Conservation (phyloP, 2,797 vertebrate species). For the Danionella dracula region DNA sequence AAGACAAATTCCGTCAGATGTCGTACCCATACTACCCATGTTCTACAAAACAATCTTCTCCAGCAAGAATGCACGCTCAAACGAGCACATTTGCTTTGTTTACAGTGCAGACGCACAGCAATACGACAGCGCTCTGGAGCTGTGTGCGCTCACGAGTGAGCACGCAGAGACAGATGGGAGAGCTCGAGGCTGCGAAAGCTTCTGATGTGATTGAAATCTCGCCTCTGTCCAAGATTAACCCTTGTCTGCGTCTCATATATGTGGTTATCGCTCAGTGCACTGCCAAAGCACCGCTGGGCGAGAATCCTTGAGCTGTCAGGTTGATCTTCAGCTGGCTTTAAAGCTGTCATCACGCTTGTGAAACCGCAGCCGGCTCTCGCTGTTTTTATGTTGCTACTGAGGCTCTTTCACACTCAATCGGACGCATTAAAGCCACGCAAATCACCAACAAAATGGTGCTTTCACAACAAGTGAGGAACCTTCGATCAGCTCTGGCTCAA, state of each 20-base stretch:
- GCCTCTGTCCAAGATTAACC: conserved; percentile 25
- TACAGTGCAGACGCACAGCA: background rate
- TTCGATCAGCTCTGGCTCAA: background rate
- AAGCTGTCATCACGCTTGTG: background rate
- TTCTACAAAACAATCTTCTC: too few species aligned
- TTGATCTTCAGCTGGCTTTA: conserved; percentile 1
- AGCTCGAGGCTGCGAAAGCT: conserved; percentile 10
- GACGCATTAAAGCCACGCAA: background rate
- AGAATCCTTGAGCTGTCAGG: conserved; percentile 18
- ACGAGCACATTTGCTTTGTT: too few species aligned
- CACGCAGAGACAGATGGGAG: background rate
- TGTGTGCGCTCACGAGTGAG: background rate
- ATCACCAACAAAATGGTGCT: background rate
- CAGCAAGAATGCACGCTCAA: too few species aligned
- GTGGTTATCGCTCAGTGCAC: background rate
- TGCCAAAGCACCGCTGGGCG: background rate
- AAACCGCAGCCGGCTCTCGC: background rate
- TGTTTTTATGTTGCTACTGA: background rate
- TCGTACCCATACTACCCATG: too few species aligned
- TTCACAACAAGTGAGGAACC: background rate
- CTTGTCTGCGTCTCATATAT: conserved; percentile 11
- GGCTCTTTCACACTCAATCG: background rate
- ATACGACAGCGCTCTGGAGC: background rate
- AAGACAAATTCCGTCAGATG: too few species aligned
- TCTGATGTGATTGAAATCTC: conserved; percentile 28